Evolutionary conservation across 30 jellyfish, hydroid and myxozoan genomes (phyloP).

Genomic region (Cassiopea xamachana): DNA sequence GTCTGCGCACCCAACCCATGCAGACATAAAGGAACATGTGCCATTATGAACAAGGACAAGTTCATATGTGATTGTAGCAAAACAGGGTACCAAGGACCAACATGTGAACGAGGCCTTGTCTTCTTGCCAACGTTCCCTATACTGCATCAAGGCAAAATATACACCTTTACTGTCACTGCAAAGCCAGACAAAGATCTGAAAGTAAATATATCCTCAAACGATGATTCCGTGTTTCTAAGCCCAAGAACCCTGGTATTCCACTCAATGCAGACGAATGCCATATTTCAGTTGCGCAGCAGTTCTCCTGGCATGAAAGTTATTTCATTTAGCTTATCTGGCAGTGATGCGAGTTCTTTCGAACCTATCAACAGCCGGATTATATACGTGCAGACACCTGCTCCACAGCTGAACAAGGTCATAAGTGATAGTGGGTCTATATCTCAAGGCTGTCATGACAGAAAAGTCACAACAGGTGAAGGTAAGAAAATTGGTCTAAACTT

Average conservation of each 20-base stretch:
- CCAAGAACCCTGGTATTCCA: slow-evolving; percentile 51
- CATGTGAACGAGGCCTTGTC: slow-evolving; percentile 60
- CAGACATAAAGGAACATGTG: slow-evolving; percentile 64
- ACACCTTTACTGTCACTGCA: slow-evolving; percentile 43
- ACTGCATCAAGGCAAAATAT: background rate
- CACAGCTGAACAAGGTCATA: slow-evolving; percentile 1
- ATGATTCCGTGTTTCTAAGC: background rate
- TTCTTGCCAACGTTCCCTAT: slow-evolving; percentile 52
- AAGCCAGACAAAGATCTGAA: slow-evolving; percentile 45
- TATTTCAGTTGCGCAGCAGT: background rate
- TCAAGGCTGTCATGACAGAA: slow-evolving; percentile 27
- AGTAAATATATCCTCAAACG: slow-evolving; percentile 13
- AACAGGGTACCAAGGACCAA: slow-evolving; percentile 63
- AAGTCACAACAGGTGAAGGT: background rate
- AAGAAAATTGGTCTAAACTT: background rate
- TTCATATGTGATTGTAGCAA: slow-evolving; percentile 52
- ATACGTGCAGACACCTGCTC: slow-evolving; percentile 6
- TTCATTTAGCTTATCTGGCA: slow-evolving; percentile 21
- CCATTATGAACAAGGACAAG: background rate
- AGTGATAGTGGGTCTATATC: slow-evolving; percentile 36
- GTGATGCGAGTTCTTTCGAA: slow-evolving; percentile 32
- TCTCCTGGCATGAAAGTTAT: slow-evolving; percentile 39
- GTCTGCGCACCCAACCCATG: slow-evolving; percentile 80
- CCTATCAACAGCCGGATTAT: slow-evolving; percentile 21
- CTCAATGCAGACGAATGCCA: background rate